Percentiles rank a stretch among this genome's conserved stretches.
phyloP scores from a whole-genome alignment of 2,113 vertebrate species.

The Helogale parvula region DNA sequence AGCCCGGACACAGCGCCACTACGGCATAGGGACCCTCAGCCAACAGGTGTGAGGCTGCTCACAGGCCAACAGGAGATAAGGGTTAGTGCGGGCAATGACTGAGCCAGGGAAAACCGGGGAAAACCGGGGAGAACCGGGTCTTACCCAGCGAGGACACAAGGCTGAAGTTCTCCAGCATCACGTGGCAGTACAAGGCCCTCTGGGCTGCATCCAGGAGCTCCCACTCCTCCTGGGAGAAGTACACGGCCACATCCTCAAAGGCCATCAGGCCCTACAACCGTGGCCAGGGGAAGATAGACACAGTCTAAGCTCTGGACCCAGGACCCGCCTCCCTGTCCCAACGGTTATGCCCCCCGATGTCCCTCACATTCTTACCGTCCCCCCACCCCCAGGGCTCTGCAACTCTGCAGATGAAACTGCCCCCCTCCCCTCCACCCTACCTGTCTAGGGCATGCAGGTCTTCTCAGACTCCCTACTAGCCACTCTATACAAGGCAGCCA shows the following conservation, averaged over 20 bases:
- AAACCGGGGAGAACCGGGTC: neutral
- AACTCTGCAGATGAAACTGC: neutral
- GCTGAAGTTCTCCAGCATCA: slow-evolving; percentile 78
- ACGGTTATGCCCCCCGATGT: too few species aligned
- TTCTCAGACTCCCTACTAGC: neutral
- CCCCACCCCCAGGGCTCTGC: neutral
- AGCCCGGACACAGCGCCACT: neutral
- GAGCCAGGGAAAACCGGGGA: neutral
- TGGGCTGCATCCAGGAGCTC: slow-evolving; percentile 64
- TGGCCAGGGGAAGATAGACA: neutral
- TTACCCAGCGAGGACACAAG: slow-evolving; percentile 73
- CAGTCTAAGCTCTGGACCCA: neutral
- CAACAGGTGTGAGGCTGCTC: neutral
- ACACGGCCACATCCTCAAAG: slow-evolving; percentile 77
- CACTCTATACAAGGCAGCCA: neutral
- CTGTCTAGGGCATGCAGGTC: too few species aligned
- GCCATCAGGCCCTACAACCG: slow-evolving; percentile 61
- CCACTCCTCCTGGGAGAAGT: slow-evolving; percentile 77
- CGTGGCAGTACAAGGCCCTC: slow-evolving; percentile 64
- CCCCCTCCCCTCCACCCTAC: neutral
- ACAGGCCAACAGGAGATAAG: rapidly evolving
- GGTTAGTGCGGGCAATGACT: neutral
- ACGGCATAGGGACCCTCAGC: neutral
- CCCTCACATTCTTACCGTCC: neutral
- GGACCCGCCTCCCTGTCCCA: neutral